Base-by-base conservation (phyloP, 2,113 vertebrate species). In the Rattus rattus region DNA sequence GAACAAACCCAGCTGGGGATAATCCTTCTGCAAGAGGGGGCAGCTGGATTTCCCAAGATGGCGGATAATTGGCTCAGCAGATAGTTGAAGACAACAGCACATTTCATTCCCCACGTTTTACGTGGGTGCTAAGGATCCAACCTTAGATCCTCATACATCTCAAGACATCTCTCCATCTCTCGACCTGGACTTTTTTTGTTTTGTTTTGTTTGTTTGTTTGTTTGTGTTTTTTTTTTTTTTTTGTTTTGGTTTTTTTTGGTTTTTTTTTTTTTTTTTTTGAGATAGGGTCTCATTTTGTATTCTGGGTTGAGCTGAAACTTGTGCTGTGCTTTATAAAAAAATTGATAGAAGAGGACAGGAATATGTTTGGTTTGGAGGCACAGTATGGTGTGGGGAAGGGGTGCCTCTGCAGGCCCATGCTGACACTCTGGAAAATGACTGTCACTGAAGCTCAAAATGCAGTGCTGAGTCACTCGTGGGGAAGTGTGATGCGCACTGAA, bases 401-500 rank as follows among this genome's bases (percentile, higher is more conserved):
- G 59, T 61, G 3, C 59, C 59, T 61, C 20, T 61, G 5, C 16
- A 5, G 20, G 59, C 59, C 59, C 59, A 33, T 0, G 22, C 67
- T n/a, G 36, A 92, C 30, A 56, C 79, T 80, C 81, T 1, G 70
- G 96, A 92, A 88, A 90, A 84, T 69, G 90, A 84, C 79, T 20
- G 69, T 56, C 80, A 69, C 2, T 26, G 28, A 33, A 54, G 92
- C 85, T 77, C 87, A 80, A 5, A 69, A 63, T 2, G 17, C 73
- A 76, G 67, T 26, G 85, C 92, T 94, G 88, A 94, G 94, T 96
- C 94, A 95, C n/a, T 33, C 75, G 7, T 76, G 79, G 79, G 80
- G 94, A 59, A 7, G 73, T 93, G 88, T 70, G 90, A 56, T 36
- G 67, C 0, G 3, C 73, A 17, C 0, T 17, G 84, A 73, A 92